These are phyloP conservation scores for Sebastes goodei DNA, from an alignment of 2,797 vertebrate genomes.

Conservation along the genomic window DNA sequence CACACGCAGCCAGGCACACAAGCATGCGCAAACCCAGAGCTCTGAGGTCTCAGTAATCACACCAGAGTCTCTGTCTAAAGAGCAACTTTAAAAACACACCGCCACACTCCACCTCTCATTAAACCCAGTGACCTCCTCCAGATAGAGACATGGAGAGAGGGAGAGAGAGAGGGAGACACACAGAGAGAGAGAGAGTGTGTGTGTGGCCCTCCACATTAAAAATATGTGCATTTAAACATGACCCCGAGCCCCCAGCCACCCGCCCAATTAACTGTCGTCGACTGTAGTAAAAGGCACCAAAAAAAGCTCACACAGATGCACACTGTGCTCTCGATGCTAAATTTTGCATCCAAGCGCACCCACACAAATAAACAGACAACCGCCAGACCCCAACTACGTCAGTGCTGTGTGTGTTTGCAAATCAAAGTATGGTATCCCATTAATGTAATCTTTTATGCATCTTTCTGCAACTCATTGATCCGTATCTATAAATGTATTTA, in stretches of 20 bases:
- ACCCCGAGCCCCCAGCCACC: slow-evolving; percentile 34
- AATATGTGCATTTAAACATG: slow-evolving; percentile 70
- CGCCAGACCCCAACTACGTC: slow-evolving; percentile 3
- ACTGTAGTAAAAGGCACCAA: slow-evolving; percentile 25
- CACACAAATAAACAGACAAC: slow-evolving; percentile 44
- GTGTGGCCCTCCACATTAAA: slow-evolving; percentile 62
- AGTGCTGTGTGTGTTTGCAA: slow-evolving; percentile 4
- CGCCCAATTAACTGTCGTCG: slow-evolving; percentile 47
- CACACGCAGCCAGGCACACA: neutral
- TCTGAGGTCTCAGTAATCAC: slow-evolving; percentile 72
- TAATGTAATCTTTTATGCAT: slow-evolving; percentile 2
- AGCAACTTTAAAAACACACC: slow-evolving; percentile 66
- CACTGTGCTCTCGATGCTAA: slow-evolving; percentile 20
- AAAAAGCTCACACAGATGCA: slow-evolving; percentile 11
- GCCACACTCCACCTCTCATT: slow-evolving; percentile 77
- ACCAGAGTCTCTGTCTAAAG: slow-evolving; percentile 70
- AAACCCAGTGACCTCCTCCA: slow-evolving; percentile 78
- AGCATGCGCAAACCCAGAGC: slow-evolving; percentile 41
- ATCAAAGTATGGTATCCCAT: neutral
- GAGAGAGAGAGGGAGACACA: neutral
- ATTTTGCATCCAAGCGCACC: slow-evolving; percentile 27
- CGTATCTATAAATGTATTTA: slow-evolving; percentile 3
- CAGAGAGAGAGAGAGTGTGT: slow-evolving; percentile 8
- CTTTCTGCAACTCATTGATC: slow-evolving; percentile 3
- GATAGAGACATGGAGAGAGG: slow-evolving; percentile 11